Conservation (phyloP, 2,797 vertebrate species). For the Anguilla obscura region DNA sequence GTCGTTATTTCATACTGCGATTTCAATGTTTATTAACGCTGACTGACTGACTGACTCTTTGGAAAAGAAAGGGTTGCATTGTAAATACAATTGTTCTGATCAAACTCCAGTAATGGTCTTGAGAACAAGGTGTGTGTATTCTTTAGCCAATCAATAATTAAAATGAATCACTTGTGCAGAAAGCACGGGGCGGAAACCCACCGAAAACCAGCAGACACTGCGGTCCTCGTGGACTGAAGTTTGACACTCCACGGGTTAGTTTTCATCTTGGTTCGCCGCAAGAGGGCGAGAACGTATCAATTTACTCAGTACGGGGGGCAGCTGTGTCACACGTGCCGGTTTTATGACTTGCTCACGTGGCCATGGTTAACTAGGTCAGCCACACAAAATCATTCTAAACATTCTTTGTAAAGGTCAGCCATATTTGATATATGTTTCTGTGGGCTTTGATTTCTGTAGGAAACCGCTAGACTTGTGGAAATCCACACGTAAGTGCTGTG, state of each 20-base stretch:
- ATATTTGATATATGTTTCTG: background rate
- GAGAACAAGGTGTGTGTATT: too few species aligned
- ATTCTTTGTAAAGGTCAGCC: background rate
- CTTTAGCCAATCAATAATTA: too few species aligned
- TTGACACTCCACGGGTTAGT: background rate
- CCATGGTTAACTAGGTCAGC: background rate
- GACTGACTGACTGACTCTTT: too few species aligned
- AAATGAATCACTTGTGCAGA: too few species aligned
- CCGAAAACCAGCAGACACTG: too few species aligned
- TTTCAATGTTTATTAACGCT: conserved; percentile 8
- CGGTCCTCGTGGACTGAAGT: too few species aligned
- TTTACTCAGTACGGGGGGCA: background rate
- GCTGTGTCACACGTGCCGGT: background rate
- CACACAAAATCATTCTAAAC: background rate
- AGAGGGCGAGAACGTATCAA: conserved; percentile 13
- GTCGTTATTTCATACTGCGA: background rate
- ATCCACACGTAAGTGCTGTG: conserved; percentile 11
- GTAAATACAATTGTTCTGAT: too few species aligned
- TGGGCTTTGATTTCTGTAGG: background rate
- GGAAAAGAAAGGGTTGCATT: too few species aligned
- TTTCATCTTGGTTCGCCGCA: conserved; percentile 12
- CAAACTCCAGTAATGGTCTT: background rate
- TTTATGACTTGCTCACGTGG: background rate
- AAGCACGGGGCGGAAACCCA: too few species aligned
- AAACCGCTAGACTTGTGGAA: background rate